Conservation (phyloP, 2,888 invertebrate genomes). For the Phymatocera aterrima region DNA sequence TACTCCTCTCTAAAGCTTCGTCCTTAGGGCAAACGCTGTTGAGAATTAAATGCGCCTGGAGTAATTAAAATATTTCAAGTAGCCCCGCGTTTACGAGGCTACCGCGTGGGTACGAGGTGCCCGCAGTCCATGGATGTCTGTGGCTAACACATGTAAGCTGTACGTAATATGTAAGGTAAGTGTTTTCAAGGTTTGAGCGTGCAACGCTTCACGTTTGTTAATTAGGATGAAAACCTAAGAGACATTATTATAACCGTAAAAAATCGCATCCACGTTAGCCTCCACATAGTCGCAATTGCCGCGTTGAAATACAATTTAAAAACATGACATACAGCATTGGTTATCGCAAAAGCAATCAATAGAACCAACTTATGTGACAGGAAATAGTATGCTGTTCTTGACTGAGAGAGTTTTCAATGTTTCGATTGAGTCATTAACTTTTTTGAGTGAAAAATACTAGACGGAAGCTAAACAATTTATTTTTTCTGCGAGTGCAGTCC, state of each 20-base stretch:
- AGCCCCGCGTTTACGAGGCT: neutral
- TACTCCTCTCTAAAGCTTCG: constrained; percentile 12
- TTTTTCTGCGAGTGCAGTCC: no score
- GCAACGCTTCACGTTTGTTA: neutral
- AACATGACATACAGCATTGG: neutral
- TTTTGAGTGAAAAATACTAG: no score
- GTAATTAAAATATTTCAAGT: constrained; percentile 64
- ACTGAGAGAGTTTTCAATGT: no score
- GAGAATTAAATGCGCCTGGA: constrained; percentile 57
- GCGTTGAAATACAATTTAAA: neutral
- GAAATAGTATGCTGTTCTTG: no score
- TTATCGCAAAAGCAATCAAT: neutral
- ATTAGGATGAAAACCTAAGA: constrained; percentile 17
- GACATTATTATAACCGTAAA: neutral
- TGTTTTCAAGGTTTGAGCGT: neutral
- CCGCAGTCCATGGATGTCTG: neutral
- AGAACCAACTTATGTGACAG: no score
- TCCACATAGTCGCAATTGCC: neutral
- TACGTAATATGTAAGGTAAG: neutral
- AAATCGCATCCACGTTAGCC: neutral
- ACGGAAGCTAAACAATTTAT: no score
- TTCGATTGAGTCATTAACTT: no score
- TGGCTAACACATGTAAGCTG: neutral
- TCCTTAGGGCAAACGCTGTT: constrained; percentile 17
- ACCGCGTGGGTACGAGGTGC: neutral